Base-by-base conservation (phyloP, 2,888 invertebrate species). In the Protophormia terraenovae region DNA sequence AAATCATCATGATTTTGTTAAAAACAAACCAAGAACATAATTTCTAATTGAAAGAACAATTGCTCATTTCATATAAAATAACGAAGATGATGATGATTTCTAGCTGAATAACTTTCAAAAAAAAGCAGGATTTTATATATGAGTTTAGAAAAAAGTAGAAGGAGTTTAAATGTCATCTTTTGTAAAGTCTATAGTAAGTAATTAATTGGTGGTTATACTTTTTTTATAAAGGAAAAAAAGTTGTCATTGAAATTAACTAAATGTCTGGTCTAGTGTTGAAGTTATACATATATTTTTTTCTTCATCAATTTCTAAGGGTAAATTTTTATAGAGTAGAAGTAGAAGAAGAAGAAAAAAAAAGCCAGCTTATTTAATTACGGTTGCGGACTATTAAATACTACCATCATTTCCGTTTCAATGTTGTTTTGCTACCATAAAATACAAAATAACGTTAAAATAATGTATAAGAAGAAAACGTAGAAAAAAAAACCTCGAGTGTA, bases 331-430 rank as follows among this genome's bases (percentile, higher is more conserved):
- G 85, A 38, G 47, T 47, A 47, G 22, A 73, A 80, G 72, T 27
- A 16, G 3, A 32, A 24, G 29, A 22, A 64, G 16, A 58, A 58
- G 29, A 69, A 73, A 67, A 79, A 71, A 66, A 69, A 78, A 78
- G 75, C 73, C 78, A 82, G 85, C 85, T 85, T 82, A 85, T 85
- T 85, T 85, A 85, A 85, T 85, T 85, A 85, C 85, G 78, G 85
- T 79, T 82, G 82, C 82, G 85, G 85, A 85, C 85, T 85, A 85
- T 85, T 85, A 85, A 85, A 85, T 85, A 76, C 85, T 82, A 79
- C 85, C 85, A 85, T 72, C 82, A 75, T 85, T 85, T 85, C 85
- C 85, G 85, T 82, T 82, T 75, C 82, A 82, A 32, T 67, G 64
- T 71, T 76, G 27, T 62, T 71, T 35, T 45, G 32, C 76, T 62